Percentiles rank a stretch among this genome's conserved stretches.
Conservation (phyloP, 2,888 invertebrate genomes). For the Drosophila atroscutellata region DNA sequence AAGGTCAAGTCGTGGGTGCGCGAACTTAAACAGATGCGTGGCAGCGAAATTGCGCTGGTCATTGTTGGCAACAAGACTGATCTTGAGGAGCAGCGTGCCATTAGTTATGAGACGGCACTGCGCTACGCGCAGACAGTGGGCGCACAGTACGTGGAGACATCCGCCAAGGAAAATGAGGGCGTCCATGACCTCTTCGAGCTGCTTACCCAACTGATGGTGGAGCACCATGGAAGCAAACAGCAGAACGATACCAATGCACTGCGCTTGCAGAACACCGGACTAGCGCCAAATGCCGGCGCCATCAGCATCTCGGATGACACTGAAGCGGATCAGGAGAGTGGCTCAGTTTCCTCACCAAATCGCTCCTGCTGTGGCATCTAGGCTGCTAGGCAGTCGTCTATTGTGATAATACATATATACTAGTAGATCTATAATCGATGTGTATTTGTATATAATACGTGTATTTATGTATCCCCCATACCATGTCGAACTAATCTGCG, state of each 20-base stretch:
- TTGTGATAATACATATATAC: constrained; percentile 71
- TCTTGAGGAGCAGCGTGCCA: constrained; percentile 95
- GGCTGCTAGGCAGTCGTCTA: constrained; percentile 52
- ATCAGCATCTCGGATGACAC: constrained; percentile 55
- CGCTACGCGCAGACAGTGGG: constrained; percentile 96
- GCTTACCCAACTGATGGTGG: constrained; percentile 90
- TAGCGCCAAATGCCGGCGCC: constrained; percentile 26
- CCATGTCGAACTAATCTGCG: not conserved
- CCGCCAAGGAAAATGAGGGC: constrained; percentile 96
- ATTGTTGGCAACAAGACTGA: constrained; percentile 99
- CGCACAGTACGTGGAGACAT: constrained; percentile 96
- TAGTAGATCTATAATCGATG: constrained; percentile 63
- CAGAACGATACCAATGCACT: constrained; percentile 63
- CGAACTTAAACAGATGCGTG: constrained; percentile 97
- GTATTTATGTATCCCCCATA: constrained; percentile 39
- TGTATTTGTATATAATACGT: constrained; percentile 65
- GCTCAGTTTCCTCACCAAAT: constrained; percentile 24
- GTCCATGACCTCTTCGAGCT: constrained; percentile 96
- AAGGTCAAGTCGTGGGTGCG: constrained; percentile 99
- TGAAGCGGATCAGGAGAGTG: constrained; percentile 44
- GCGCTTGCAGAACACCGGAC: constrained; percentile 48
- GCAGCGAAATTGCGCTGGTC: constrained; percentile 94
- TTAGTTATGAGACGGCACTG: constrained; percentile 93
- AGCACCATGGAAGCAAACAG: constrained; percentile 65
- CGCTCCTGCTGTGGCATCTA: constrained; percentile 74